Percentiles rank a stretch among this genome's conserved stretches.
Evolutionary conservation across 2,888 invertebrate species (phyloP).

Genomic region (Lepidochrysops patricia): DNA sequence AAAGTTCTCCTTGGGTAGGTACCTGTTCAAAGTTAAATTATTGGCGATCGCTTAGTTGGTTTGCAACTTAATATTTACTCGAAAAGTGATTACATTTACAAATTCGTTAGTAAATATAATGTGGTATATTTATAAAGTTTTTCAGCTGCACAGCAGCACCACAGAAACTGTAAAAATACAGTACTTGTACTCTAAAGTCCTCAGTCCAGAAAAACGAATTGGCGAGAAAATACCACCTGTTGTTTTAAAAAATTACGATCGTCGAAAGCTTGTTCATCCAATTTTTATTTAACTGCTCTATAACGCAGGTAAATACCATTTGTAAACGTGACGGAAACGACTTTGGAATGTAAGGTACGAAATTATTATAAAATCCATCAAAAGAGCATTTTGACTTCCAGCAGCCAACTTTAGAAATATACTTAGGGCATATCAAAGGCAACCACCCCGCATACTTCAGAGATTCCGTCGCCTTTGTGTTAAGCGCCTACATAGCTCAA

Average conservation of each 20-base stretch:
- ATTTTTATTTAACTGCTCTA: background rate
- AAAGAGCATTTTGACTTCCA: background rate
- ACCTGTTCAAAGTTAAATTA: background rate
- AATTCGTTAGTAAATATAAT: too few species aligned
- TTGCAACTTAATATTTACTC: background rate
- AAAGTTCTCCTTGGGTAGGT: background rate
- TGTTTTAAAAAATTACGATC: background rate
- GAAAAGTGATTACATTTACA: background rate
- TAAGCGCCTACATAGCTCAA: constrained; percentile 18
- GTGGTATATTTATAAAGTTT: too few species aligned
- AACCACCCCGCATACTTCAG: constrained; percentile 29
- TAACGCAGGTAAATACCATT: background rate
- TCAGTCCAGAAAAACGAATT: background rate
- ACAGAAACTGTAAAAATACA: background rate
- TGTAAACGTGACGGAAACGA: background rate
- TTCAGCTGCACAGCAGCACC: too few species aligned
- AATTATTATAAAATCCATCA: background rate
- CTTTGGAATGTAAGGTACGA: background rate
- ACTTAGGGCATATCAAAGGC: constrained; percentile 34
- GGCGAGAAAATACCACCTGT: background rate
- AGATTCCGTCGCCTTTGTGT: constrained; percentile 14
- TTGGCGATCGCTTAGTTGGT: background rate
- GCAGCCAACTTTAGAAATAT: background rate
- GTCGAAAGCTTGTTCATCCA: background rate
- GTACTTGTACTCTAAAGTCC: too few species aligned